Evolutionary conservation across 2,113 vertebrate species (phyloP).

Genomic region (Leuciscus idus): DNA sequence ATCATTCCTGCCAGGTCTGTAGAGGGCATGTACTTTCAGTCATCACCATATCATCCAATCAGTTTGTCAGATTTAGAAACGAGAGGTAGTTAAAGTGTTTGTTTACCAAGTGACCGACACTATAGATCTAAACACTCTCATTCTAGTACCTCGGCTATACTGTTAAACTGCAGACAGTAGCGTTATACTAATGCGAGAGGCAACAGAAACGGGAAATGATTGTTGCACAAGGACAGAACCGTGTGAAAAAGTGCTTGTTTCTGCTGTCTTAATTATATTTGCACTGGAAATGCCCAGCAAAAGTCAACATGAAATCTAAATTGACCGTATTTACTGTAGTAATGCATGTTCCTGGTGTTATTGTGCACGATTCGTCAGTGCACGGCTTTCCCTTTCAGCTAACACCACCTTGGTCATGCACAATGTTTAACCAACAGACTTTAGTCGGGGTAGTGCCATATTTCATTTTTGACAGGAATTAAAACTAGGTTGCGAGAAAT

Average conservation of each 20-base stretch:
- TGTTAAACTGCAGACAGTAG: constrained; percentile 14
- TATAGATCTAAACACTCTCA: neutral
- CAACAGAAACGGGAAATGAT: neutral
- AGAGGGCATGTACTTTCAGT: constrained; percentile 37
- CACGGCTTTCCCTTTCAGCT: neutral
- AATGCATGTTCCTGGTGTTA: neutral
- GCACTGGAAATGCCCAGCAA: constrained; percentile 29
- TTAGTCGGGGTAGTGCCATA: neutral
- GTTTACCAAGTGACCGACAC: constrained; percentile 9
- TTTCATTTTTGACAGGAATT: no score
- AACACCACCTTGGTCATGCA: neutral
- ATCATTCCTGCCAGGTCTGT: constrained; percentile 49
- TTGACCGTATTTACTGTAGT: neutral
- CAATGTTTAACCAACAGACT: neutral
- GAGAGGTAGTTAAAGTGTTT: constrained; percentile 14
- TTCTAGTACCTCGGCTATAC: constrained; percentile 1
- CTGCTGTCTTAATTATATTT: constrained; percentile 31
- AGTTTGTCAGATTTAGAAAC: neutral
- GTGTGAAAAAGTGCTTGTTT: neutral
- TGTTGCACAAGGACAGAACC: neutral
- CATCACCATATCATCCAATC: constrained; percentile 2
- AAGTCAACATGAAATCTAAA: constrained; percentile 1
- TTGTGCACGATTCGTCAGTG: neutral
- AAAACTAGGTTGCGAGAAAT: no score
- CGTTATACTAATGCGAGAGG: neutral